phyloP scores from a whole-genome alignment of 2,888 invertebrate species.

The Drosophila setosimentum region DNA sequence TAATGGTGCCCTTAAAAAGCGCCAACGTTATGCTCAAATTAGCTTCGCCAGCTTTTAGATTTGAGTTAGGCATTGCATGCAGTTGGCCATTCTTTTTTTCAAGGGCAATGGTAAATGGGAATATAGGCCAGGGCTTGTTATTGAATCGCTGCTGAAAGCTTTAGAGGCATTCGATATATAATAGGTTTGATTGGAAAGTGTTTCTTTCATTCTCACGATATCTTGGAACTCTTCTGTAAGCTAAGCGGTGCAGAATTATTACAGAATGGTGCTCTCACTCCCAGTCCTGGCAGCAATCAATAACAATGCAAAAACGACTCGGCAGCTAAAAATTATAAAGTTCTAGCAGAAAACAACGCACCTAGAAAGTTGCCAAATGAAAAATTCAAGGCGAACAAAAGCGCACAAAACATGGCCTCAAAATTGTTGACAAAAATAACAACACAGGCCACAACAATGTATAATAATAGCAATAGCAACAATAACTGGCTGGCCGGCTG shows the following conservation, averaged over 20 bases:
- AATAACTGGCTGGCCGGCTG: constrained; percentile 6
- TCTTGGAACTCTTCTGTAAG: not conserved
- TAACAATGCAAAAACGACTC: constrained; percentile 13
- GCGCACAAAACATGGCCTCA: constrained; percentile 44
- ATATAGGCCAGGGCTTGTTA: constrained; percentile 11
- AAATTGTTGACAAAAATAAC: constrained; percentile 56
- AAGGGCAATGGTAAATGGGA: not conserved
- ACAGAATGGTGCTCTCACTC: constrained; percentile 1
- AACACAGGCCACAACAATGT: constrained; percentile 30
- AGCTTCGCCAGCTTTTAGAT: constrained; percentile 14
- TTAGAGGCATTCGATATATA: not conserved
- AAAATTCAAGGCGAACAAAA: constrained; percentile 45
- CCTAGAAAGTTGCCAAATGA: constrained; percentile 39
- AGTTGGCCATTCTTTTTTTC: not conserved
- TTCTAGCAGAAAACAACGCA: constrained; percentile 8
- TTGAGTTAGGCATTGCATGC: constrained; percentile 12
- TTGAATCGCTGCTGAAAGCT: constrained; percentile 4
- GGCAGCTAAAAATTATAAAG: constrained; percentile 20
- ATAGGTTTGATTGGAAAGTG: constrained; percentile 1
- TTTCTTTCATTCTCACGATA: constrained; percentile 10
- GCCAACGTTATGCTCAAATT: constrained; percentile 31
- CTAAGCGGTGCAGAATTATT: constrained; percentile 31
- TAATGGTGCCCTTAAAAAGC: constrained; percentile 48
- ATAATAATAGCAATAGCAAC: constrained; percentile 45
- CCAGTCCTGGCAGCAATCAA: not conserved